These are phyloP conservation scores for Hemithea aestivaria DNA, from an alignment of 2,888 invertebrate genomes.

Conservation along the genomic window DNA sequence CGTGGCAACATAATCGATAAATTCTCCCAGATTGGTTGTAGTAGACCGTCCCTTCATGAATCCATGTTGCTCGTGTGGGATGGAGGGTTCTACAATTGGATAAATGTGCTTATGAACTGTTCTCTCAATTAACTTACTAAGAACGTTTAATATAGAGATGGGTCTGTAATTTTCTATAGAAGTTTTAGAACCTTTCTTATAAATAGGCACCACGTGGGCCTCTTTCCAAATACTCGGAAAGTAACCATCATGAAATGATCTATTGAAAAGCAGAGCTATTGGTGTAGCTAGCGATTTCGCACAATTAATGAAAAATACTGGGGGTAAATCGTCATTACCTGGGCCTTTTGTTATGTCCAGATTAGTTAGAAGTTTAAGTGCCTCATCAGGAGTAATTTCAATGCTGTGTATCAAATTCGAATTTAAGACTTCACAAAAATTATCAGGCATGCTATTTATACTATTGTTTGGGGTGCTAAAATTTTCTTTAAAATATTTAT, in stretches of 20 bases:
- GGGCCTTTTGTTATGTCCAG: not conserved
- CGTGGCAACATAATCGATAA: not conserved
- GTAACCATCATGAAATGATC: conserved; percentile 3
- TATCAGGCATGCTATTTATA: not conserved
- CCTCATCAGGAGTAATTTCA: not conserved
- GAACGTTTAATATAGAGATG: conserved; percentile 14
- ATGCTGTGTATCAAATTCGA: not conserved
- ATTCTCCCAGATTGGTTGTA: not conserved
- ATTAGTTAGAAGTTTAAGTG: not conserved
- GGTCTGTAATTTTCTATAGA: conserved; percentile 8
- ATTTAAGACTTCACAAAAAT: not conserved
- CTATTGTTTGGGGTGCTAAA: not conserved
- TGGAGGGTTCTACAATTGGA: not conserved
- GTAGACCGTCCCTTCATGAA: not conserved
- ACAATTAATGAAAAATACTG: not conserved
- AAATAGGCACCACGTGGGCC: conserved; percentile 10
- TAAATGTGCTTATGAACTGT: conserved; percentile 6
- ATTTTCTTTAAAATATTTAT: conserved; percentile 2
- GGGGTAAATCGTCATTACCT: not conserved
- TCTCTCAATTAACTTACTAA: conserved; percentile 13
- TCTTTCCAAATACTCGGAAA: conserved; percentile 10
- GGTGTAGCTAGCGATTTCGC: not conserved
- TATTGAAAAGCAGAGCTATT: not conserved
- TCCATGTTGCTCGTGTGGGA: conserved; percentile 1
- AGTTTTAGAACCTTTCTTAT: conserved; percentile 11